Evolutionary conservation across 2,888 invertebrate species (phyloP), one percentile per base, ranked within the genome.

Genomic region (Drosophila formosana): DNA sequence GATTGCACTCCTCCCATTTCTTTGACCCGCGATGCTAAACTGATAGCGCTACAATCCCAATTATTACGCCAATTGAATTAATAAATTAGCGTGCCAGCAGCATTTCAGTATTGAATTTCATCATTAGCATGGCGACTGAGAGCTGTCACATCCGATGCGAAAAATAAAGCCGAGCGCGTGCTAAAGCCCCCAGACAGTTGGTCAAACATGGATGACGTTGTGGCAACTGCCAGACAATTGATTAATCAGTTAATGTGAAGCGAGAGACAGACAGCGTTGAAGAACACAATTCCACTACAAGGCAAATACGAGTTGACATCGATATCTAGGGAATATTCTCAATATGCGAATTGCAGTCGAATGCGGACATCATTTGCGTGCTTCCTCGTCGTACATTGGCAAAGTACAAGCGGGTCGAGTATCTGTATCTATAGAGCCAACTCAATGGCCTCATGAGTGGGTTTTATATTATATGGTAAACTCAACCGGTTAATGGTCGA

Each of bases 401-500:
- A 50, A 56, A 50, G 30, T 55, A 51, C 50, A 66, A 72, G 67
- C 37, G 65, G 26, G n/a, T 4, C 13, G 39, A 18, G 46, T 66
- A 34, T 55, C 28, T 65, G 37, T 41, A 18, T 41, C 39, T 41
- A 61, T 61, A 67, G 11, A 25, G 23, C 13, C 34, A 73, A 73
- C 34, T 53, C 75, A 77, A 62, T 64, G 78, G 56, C 57, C 70
- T 64, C 37, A 26, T 26, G 37, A 47, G 41, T 62, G 56, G 13
- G 25, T 53, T 63, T 72, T 37, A 37, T 37, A 37, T 37, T 37
- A n/a, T 37, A 37, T 37, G 37, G 37, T 58, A 53, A 69, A 41
- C 37, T 55, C 56, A 71, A 82, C 79, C 85, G 85, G 85, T 82
- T 87, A 70, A 84, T 71, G 87, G 58, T 71, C 80, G 77, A 64